phyloP scores from a whole-genome alignment of 2,888 invertebrate species.

The Drosophila infuscata region DNA sequence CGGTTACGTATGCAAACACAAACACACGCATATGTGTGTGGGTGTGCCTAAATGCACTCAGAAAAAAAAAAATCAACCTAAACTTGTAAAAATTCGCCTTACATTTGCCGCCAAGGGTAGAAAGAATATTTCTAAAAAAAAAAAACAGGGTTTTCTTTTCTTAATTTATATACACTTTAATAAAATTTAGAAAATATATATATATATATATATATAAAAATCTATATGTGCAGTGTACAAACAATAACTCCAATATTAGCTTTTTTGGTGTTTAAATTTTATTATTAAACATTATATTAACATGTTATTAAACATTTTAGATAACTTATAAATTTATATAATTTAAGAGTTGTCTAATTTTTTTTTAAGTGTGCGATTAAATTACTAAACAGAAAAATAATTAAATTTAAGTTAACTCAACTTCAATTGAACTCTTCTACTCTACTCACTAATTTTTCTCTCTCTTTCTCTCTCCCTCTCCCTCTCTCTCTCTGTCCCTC shows the following conservation, averaged over 20 bases:
- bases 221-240: too few relatives aligned
- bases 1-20: not conserved
- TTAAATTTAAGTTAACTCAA: constrained; percentile 46
- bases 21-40: not conserved
- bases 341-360: not conserved
- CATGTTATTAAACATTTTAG: not conserved
- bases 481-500: not conserved
- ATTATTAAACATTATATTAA: not conserved
- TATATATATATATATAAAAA: not conserved
- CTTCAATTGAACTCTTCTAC: constrained; percentile 33
- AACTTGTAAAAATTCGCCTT: not conserved
- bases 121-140: not conserved
- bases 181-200: not conserved
- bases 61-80: not conserved
- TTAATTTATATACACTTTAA: not conserved
- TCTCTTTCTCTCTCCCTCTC: too few relatives aligned
- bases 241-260: too few relatives aligned
- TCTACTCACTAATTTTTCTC: not conserved
- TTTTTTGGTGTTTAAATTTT: too few relatives aligned
- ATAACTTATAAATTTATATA: not conserved
- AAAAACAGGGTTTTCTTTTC: not conserved
- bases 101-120: not conserved
- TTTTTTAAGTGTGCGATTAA: constrained; percentile 25
- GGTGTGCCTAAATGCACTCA: not conserved
- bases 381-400: constrained; percentile 51